These are phyloP conservation scores for Lethrus apterus DNA, from an alignment of 1,140 invertebrate genomes.

Conservation along the genomic window DNA sequence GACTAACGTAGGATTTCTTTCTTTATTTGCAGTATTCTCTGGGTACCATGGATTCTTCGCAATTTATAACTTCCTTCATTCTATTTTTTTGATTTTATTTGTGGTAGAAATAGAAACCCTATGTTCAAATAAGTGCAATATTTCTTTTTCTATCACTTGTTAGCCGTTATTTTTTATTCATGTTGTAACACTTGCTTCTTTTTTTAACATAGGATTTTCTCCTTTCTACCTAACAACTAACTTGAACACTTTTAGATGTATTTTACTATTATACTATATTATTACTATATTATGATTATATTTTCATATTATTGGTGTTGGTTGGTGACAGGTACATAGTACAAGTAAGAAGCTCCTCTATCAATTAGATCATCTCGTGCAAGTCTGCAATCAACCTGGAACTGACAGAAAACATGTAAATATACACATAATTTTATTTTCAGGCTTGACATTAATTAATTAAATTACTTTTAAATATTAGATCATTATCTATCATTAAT, in stretches of 20 bases:
- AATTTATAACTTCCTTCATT: conserved; percentile 10
- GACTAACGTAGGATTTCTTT: conserved; percentile 32
- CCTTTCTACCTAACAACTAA: conserved; percentile 10
- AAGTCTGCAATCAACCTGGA: conserved; percentile 88
- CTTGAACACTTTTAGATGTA: conserved; percentile 11
- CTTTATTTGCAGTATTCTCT: conserved; percentile 12
- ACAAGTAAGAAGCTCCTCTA: conserved; percentile 94
- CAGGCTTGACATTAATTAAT: too few relatives aligned
- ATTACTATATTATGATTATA: too few relatives aligned
- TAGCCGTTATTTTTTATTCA: conserved; percentile 1
- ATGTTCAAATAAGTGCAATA: conserved; percentile 2
- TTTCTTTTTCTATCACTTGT: conserved; percentile 12
- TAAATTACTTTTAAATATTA: too few relatives aligned
- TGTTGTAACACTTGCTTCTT: conserved; percentile 6
- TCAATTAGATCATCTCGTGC: conserved; percentile 90
- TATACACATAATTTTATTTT: too few relatives aligned
- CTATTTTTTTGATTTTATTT: conserved; percentile 5
- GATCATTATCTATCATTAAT: too few relatives aligned
- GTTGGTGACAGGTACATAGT: conserved; percentile 76
- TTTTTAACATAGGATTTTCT: conserved; percentile 13
- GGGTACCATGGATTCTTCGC: conserved; percentile 13
- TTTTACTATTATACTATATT: neutral
- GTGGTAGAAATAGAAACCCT: conserved; percentile 13
- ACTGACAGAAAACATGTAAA: conserved; percentile 70
- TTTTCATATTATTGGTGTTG: conserved; percentile 25